These are phyloP conservation scores for Alcedo atthis DNA, from an alignment of 2,797 vertebrate genomes.

Conservation along the genomic window DNA sequence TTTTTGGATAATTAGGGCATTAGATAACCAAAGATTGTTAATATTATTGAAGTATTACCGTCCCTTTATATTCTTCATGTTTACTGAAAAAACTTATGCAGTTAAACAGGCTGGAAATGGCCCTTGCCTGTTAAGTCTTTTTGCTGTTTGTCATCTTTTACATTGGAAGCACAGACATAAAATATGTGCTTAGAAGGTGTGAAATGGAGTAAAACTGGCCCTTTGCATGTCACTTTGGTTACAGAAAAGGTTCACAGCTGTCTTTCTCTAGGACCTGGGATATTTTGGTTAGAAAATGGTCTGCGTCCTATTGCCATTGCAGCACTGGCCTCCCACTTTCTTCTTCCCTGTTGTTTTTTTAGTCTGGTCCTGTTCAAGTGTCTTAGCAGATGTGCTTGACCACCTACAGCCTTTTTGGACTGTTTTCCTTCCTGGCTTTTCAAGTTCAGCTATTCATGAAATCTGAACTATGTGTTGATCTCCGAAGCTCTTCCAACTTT, in stretches of 20 bases:
- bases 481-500: slow-evolving; percentile 41
- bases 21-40: background rate
- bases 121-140: background rate
- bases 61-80: background rate
- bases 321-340: background rate
- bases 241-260: background rate
- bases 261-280: background rate
- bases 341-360: slow-evolving; percentile 4
- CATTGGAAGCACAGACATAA: background rate
- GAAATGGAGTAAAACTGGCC: background rate
- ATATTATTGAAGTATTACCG: background rate
- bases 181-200: background rate
- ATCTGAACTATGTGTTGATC: slow-evolving; percentile 57
- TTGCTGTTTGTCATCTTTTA: background rate
- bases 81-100: background rate
- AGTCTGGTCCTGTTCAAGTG: background rate
- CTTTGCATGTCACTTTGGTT: background rate
- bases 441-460: slow-evolving; percentile 47
- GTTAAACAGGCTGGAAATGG: background rate
- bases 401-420: slow-evolving; percentile 52
- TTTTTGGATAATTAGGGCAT: background rate
- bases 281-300: background rate
- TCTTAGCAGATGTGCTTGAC: slow-evolving; percentile 63
- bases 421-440: slow-evolving; percentile 47
- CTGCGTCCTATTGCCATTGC: background rate